A percentile compares a stretch with the other conserved stretches of the same genome.
phyloP scores from a whole-genome alignment of 2,113 vertebrate species.

The Chlorodrepanis virens region DNA sequence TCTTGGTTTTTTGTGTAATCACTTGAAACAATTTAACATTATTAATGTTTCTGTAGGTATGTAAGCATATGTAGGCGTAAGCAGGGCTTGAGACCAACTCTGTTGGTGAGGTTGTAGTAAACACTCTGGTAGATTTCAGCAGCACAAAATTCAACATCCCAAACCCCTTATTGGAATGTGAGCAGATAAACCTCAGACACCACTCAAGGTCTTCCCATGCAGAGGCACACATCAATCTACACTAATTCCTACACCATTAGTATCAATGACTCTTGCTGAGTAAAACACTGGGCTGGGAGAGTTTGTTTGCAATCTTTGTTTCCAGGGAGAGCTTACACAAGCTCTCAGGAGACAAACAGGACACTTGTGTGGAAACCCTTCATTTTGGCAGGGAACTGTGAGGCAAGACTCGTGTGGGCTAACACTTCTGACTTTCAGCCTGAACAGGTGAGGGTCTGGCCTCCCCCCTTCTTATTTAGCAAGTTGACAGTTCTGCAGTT shows the following conservation, averaged over 20 bases:
- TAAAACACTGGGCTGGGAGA: background rate
- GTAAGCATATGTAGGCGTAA: background rate
- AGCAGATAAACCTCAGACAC: background rate
- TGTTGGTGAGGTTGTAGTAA: background rate
- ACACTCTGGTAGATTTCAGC: background rate
- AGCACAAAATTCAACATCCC: background rate
- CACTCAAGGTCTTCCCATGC: background rate
- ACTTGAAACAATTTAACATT: background rate
- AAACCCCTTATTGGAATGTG: background rate
- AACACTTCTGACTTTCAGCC: background rate
- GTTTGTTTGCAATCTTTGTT: background rate
- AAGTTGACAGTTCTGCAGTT: background rate
- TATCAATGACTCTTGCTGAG: background rate
- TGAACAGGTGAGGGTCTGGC: background rate
- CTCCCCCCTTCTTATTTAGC: background rate
- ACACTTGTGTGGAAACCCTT: background rate
- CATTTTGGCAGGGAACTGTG: background rate
- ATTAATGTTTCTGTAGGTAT: background rate
- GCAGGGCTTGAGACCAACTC: background rate
- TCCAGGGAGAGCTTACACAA: background rate
- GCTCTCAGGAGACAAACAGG: background rate
- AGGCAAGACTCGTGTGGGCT: background rate
- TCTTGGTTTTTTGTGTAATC: background rate
- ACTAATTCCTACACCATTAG: background rate
- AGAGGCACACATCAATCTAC: background rate